These are phyloP conservation scores for Agapornis roseicollis DNA, from an alignment of 2,113 vertebrate genomes.

Conservation along the genomic window DNA sequence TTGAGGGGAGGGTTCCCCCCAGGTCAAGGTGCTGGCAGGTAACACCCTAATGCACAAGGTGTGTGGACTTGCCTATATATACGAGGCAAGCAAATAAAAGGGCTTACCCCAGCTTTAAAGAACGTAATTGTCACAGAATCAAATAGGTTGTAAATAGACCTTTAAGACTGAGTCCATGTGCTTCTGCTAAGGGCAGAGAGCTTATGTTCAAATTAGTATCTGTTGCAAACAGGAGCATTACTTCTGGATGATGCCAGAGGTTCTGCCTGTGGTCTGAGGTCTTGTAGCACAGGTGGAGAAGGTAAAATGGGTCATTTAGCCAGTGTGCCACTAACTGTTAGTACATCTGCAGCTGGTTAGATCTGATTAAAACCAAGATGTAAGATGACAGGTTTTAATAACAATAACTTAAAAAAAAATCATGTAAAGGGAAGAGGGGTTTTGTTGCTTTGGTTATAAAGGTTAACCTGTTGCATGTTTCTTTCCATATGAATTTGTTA, in stretches of 20 bases:
- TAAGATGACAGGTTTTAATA: not conserved
- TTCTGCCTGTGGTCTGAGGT: not conserved
- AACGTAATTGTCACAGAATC: not conserved
- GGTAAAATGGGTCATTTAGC: not conserved
- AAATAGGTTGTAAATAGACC: not conserved
- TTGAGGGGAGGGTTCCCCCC: not conserved
- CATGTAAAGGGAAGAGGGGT: fast-evolving
- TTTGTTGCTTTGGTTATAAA: not conserved
- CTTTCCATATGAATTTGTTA: not conserved
- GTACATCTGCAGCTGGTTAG: not conserved
- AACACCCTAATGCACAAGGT: no score
- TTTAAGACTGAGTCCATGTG: not conserved
- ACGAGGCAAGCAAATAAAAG: not conserved
- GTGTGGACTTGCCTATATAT: fast-evolving
- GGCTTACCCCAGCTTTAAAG: not conserved
- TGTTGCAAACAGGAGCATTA: not conserved
- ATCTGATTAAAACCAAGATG: not conserved
- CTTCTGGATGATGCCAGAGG: not conserved
- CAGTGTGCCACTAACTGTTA: fast-evolving
- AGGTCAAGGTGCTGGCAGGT: not conserved
- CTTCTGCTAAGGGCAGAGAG: no score
- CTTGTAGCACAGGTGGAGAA: not conserved
- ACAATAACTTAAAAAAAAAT: not conserved
- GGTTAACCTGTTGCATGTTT: not conserved
- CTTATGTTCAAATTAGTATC: fast-evolving